Evolutionary conservation across 2,797 vertebrate genomes (phyloP), one percentile per base, ranked within the genome.

Genomic region (Morelia viridis): DNA sequence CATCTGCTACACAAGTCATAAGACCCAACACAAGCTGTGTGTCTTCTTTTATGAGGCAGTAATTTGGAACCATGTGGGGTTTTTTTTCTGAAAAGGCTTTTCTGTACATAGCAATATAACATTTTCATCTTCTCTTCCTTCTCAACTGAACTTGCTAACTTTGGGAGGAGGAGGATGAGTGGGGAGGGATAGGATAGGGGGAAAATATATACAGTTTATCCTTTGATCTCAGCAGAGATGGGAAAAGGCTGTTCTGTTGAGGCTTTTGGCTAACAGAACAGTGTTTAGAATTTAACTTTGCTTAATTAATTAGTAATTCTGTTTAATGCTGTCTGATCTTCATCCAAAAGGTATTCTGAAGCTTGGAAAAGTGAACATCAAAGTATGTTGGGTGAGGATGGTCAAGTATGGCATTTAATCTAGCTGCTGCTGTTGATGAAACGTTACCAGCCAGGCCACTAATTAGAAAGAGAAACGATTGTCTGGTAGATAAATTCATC

Each of bases 271-370:
- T 98, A 98, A 98, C 98, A 99, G 98, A 99, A 99, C 99, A 99
- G 98, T 98, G 98, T 99, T 99, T 99, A 98, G 98, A 98, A 98
- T 99, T 99, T 99, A 98, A 99, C 99, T 99, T 98, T 98, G 98
- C 98, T 99, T 99, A 99, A 99, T 99, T 99, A 99, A 99, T 99
- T 99, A 99, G 98, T 98, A 98, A 99, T 99, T 99, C 98, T 99
- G 98, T 99, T 99, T 99, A 99, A 98, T 98, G 98, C 97, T 97
- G 98, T 99, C 98, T 99, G 99, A 99, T 99, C 99, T 98, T 97
- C 97, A 97, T 99, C 99, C 99, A 99, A 98, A 99, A 98, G 98
- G 98, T 98, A 98, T 98, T 98, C 97, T 96, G 96, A 97, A 97
- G 97, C 98, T 98, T 98, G 98, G 98, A 98, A 92, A 99, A 98